Evolutionary conservation across 2,797 vertebrate species (phyloP).

Genomic region (Acanthiza pusilla): DNA sequence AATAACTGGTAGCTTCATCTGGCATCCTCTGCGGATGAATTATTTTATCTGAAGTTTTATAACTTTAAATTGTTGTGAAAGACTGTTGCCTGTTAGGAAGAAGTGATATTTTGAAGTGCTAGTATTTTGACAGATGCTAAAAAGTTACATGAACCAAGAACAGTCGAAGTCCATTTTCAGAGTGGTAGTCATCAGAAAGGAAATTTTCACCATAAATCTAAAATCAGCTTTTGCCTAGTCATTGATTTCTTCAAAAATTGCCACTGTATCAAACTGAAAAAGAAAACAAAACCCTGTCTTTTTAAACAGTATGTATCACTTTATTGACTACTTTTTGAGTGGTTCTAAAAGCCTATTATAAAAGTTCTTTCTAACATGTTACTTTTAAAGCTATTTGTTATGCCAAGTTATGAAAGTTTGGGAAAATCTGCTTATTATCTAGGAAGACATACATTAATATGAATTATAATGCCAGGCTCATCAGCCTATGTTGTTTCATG

Average conservation of each 20-base stretch:
- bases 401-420: background rate
- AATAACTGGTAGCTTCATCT: background rate
- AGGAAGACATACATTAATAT: background rate
- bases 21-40: background rate
- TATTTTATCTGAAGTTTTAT: background rate
- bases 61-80: background rate
- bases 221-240: background rate
- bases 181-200: background rate
- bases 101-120: background rate
- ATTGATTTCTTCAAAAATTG: background rate
- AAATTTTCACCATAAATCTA: background rate
- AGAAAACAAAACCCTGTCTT: background rate
- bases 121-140: background rate
- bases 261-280: background rate
- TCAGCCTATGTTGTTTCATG: background rate
- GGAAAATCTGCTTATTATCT: background rate
- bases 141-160: background rate
- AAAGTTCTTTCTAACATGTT: background rate
- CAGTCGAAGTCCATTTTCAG: background rate
- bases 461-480: background rate
- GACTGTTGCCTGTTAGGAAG: background rate
- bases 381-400: background rate
- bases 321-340: background rate
- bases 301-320: background rate
- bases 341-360: background rate